Base-by-base conservation (phyloP, 2,113 vertebrate species). In the Maccullochella peelii region DNA sequence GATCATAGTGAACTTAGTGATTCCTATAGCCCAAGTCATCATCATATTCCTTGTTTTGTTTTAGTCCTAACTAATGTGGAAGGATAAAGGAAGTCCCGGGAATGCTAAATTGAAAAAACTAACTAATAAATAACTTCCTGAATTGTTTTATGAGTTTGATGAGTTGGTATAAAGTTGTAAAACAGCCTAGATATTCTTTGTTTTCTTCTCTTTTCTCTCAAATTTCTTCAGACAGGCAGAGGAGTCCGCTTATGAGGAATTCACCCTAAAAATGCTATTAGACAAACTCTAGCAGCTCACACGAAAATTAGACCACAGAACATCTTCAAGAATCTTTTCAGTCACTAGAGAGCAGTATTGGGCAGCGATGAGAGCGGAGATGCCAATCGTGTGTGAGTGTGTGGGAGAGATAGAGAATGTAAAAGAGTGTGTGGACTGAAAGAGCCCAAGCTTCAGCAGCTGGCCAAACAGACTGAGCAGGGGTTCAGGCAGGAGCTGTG, bases 311-410 rank as follows among this genome's bases (percentile, higher is more conserved):
- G 21, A 72, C 23, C 40, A 57, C 65, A n/a, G 6, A 27, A 55
- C 38, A 44, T 44, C 12, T 52, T 42, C 16, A 74, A 52, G 15
- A 73, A 36, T 47, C 21, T 27, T 70, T 83, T 47, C 14, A 5
- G 77, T 83, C 94, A 93, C 89, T 91, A 93, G 94, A 93, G 89
- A 84, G 93, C 92, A 94, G 93, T 86, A 67, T 89, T 92, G 86
- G 88, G 86, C 77, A 91, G 58, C 42, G 9, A 40, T 86, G 12
- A 55, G 54, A 79, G 42, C 23, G 15, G 52, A 54, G 55, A 65
- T 70, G 54, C 58, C 20, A 27, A 5, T 38, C 27, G 27, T 50
- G 47, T 59, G 42, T 77, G 47, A 84, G 55, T 55, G 59, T 73
- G 55, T 3, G 42, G 52, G 18, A 40, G 27, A 50, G n/a, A 36